Conservation (phyloP, 2,797 vertebrate species). For the Esox lucius region DNA sequence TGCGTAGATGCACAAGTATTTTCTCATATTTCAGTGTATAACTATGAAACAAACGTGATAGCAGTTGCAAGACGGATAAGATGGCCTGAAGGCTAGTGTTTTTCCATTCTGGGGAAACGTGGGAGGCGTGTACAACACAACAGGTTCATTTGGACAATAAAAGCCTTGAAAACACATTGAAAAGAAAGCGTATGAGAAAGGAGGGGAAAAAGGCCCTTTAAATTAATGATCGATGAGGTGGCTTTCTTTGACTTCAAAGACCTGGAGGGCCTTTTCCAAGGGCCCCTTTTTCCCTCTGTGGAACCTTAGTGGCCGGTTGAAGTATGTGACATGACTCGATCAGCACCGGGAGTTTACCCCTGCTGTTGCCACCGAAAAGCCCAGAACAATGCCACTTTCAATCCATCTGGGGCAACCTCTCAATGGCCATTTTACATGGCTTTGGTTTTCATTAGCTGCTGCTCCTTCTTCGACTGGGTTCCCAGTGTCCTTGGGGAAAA, state of each 20-base stretch:
- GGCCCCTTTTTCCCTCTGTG: neutral
- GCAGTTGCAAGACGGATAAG: conserved; percentile 22
- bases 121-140: conserved; percentile 50
- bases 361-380: conserved; percentile 21
- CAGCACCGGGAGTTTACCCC: conserved; percentile 8
- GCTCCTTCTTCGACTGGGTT: conserved; percentile 34
- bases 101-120: conserved; percentile 34
- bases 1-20: neutral
- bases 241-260: conserved; percentile 88
- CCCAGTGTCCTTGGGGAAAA: conserved; percentile 3
- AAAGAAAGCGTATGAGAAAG: conserved; percentile 52
- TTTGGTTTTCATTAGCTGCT: conserved; percentile 39
- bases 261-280: conserved; percentile 33
- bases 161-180: conserved; percentile 55
- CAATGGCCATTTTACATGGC: conserved; percentile 6
- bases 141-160: conserved; percentile 57
- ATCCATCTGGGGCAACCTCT: conserved; percentile 5
- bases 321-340: neutral
- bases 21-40: neutral
- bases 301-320: neutral
- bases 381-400: conserved; percentile 18
- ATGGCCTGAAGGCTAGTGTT: conserved; percentile 37
- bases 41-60: neutral
- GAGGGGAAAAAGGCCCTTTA: conserved; percentile 63
- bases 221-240: conserved; percentile 94